These are phyloP conservation scores for Ormia ochracea DNA, from an alignment of 2,888 invertebrate genomes.

Conservation along the genomic window DNA sequence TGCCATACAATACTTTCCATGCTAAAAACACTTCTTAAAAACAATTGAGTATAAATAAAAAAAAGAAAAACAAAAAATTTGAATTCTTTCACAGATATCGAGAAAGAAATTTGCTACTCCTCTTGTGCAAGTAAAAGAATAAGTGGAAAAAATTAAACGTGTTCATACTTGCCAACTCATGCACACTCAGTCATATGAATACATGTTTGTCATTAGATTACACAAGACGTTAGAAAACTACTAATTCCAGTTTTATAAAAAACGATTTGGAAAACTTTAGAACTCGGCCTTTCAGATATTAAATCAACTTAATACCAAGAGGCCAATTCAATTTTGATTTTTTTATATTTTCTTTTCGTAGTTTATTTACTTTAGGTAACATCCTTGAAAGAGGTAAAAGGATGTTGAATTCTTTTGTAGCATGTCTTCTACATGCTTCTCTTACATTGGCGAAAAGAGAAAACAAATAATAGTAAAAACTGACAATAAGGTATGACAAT, in stretches of 20 bases:
- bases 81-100: too few species aligned
- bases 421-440: slow-evolving; percentile 1
- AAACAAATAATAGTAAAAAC: not conserved
- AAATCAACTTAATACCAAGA: slow-evolving; percentile 57
- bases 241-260: not conserved
- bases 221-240: too few species aligned
- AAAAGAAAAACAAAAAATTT: too few species aligned
- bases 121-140: too few species aligned
- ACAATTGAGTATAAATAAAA: too few species aligned
- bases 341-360: slow-evolving; percentile 18
- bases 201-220: too few species aligned
- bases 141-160: too few species aligned
- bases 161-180: too few species aligned
- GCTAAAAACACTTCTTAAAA: too few species aligned
- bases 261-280: slow-evolving; percentile 11
- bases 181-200: too few species aligned
- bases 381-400: not conserved
- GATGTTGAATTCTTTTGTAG: not conserved
- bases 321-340: slow-evolving; percentile 46
- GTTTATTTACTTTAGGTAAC: slow-evolving; percentile 36
- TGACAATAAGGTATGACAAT: slow-evolving; percentile 35
- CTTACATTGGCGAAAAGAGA: not conserved
- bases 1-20: too few species aligned
- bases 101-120: too few species aligned
- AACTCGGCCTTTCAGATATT: slow-evolving; percentile 28